Evolutionary conservation across 2,797 vertebrate genomes (phyloP).

Genomic region (Tympanoctomys barrerae): DNA sequence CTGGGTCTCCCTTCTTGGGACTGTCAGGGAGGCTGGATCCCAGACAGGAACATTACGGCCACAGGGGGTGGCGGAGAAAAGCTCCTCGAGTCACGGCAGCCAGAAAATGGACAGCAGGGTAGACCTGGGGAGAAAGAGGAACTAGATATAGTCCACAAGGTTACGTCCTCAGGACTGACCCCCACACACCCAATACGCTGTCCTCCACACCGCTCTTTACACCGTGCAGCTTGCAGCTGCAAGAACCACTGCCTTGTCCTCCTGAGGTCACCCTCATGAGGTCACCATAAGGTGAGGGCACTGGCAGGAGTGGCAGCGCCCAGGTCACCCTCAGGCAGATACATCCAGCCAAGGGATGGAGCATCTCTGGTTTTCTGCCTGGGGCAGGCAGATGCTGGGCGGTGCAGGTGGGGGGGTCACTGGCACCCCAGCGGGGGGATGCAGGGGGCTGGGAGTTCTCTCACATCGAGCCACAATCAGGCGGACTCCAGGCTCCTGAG

Average conservation of each 20-base stretch:
- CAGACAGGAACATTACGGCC: background rate
- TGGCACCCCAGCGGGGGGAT: background rate
- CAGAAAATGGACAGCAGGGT: background rate
- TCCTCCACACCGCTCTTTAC: background rate
- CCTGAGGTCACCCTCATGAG: too few relatives aligned
- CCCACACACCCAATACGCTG: background rate
- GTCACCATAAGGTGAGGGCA: too few relatives aligned
- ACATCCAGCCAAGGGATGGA: background rate
- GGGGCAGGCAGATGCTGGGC: background rate
- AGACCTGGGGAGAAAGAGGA: background rate
- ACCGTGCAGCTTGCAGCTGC: background rate
- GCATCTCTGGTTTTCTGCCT: background rate
- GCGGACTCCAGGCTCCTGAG: constrained; percentile 17
- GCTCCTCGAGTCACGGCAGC: background rate
- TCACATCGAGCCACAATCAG: constrained; percentile 72
- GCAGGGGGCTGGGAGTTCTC: constrained; percentile 36
- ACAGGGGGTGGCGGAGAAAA: background rate
- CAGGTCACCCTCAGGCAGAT: background rate
- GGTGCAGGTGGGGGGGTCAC: constrained; percentile 30
- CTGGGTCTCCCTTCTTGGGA: background rate
- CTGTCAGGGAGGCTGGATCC: background rate
- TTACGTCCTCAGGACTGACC: background rate
- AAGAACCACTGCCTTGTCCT: rapidly evolving
- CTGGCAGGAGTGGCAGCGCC: background rate
- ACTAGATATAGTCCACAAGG: background rate